These are phyloP conservation scores for Dasyurus viverrinus DNA, from an alignment of 2,113 vertebrate genomes.

Conservation along the genomic window DNA sequence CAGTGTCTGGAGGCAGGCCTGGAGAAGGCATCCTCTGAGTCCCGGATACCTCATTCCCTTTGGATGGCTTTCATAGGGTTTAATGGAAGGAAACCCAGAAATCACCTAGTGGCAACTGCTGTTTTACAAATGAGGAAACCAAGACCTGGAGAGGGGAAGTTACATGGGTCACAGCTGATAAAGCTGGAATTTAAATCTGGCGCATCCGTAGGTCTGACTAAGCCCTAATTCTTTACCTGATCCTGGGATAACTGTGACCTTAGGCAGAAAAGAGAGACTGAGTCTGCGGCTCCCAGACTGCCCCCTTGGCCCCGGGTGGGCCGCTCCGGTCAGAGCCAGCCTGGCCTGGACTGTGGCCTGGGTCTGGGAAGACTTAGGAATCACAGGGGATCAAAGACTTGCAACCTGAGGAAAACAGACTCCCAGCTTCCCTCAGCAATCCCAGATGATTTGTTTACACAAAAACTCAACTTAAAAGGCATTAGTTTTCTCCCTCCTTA, in stretches of 20 bases:
- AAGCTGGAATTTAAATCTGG: not conserved
- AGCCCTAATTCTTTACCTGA: not conserved
- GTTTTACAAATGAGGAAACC: not conserved
- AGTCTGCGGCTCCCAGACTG: not conserved
- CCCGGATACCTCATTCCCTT: not conserved
- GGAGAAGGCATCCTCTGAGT: not conserved
- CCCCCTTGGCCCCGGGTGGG: conserved; percentile 49
- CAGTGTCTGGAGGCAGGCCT: not conserved
- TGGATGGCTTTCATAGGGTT: no score
- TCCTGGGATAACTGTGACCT: not conserved
- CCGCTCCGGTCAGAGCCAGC: conserved; percentile 26
- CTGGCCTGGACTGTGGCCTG: conserved; percentile 39
- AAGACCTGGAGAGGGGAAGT: not conserved
- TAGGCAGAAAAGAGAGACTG: not conserved
- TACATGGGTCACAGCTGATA: not conserved
- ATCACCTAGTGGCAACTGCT: not conserved
- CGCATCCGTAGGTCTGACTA: not conserved
- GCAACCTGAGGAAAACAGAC: conserved; percentile 61
- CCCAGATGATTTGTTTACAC: conserved; percentile 70
- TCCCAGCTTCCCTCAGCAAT: conserved; percentile 41
- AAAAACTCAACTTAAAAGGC: conserved; percentile 69
- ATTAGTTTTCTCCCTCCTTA: conserved; percentile 72
- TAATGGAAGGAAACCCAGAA: not conserved
- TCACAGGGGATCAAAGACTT: conserved; percentile 67
- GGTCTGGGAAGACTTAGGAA: conserved; percentile 51